Percentiles rank a stretch among this genome's conserved stretches.
phyloP scores from a whole-genome alignment of 1,140 invertebrate species.

The Belonocnema kinseyi region DNA sequence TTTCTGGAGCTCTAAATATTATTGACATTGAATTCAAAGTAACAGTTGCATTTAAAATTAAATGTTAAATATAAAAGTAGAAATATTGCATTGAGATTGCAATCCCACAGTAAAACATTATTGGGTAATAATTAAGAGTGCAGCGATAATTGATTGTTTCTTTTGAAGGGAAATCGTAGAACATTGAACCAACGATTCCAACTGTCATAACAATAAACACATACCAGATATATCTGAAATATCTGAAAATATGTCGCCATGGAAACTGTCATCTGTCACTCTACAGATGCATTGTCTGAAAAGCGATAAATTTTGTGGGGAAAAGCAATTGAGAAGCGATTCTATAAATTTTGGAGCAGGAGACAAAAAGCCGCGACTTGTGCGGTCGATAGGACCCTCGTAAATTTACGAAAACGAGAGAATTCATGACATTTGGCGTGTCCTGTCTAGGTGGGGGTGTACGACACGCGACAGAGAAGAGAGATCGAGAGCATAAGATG shows the following conservation, averaged over 20 bases:
- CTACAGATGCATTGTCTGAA: conserved; percentile 4
- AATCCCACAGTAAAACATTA: too few species aligned
- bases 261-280: neutral
- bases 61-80: too few species aligned
- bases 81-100: too few species aligned
- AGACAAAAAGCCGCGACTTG: neutral
- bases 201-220: neutral
- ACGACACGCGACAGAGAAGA: conserved; percentile 25
- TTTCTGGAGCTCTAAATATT: too few species aligned
- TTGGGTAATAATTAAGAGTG: too few species aligned
- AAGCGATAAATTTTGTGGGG: neutral
- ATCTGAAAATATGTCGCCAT: neutral
- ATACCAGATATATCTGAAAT: neutral
- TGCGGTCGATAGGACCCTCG: conserved; percentile 23
- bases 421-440: conserved; percentile 30
- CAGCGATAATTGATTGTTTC: too few species aligned
- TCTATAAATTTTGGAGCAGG: conserved; percentile 8
- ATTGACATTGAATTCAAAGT: too few species aligned
- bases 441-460: conserved; percentile 45
- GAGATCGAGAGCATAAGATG: conserved; percentile 37
- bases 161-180: too few species aligned
- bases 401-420: conserved; percentile 29
- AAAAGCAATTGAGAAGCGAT: neutral
- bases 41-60: too few species aligned
- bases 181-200: neutral